Evolutionary conservation across 2,888 invertebrate species (phyloP).

Genomic region (Hydroisotoma schaefferi): DNA sequence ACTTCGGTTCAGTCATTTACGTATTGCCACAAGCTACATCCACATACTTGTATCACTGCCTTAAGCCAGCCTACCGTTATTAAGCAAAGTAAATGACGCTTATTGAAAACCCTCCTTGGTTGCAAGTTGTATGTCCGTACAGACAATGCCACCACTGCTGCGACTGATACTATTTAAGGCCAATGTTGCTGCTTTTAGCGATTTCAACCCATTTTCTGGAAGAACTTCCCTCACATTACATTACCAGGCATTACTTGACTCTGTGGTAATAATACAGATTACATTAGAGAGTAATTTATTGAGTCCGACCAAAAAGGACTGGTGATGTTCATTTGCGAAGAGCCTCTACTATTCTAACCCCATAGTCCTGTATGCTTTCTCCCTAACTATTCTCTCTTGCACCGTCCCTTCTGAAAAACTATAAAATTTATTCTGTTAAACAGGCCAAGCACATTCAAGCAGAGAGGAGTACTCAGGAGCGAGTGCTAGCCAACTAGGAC

Average conservation of each 20-base stretch:
- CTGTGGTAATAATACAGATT: conserved; percentile 49
- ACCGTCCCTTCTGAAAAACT: conserved; percentile 4
- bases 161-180: background rate
- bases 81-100: background rate
- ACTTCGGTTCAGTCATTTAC: background rate
- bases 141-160: background rate
- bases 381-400: conserved; percentile 4
- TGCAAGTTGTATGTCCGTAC: background rate
- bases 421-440: no score
- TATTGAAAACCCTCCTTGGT: conserved; percentile 19
- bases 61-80: no score
- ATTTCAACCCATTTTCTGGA: no score
- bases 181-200: no score
- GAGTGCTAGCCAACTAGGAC: no score
- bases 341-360: no score
- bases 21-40: background rate
- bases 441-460: no score
- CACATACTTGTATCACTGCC: background rate
- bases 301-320: conserved; percentile 43
- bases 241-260: conserved; percentile 18
- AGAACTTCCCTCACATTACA: conserved; percentile 23
- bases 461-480: no score
- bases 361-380: no score
- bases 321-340: conserved; percentile 48
- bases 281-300: conserved; percentile 49